Evolutionary conservation across 2,113 vertebrate genomes (phyloP).

Genomic region (Tenebrosternarchus preto): DNA sequence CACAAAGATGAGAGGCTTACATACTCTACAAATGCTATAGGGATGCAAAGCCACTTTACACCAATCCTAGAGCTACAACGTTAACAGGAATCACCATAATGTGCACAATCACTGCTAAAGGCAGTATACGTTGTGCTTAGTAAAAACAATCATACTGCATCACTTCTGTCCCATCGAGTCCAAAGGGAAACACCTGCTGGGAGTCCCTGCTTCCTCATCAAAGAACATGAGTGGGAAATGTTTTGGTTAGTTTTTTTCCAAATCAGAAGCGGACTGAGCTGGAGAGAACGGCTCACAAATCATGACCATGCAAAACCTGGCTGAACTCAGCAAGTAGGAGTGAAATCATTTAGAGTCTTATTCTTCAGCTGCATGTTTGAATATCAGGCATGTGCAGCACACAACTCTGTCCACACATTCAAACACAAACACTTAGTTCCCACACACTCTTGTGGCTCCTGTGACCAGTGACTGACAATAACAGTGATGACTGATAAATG

Average conservation of each 20-base stretch:
- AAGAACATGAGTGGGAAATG: conserved; percentile 29
- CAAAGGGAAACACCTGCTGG: neutral
- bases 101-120: too few relatives aligned
- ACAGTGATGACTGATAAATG: conserved; percentile 29
- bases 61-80: neutral
- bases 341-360: too few relatives aligned
- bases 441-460: neutral
- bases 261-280: conserved; percentile 4
- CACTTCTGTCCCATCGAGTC: neutral
- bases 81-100: neutral
- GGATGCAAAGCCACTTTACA: neutral
- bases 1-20: neutral
- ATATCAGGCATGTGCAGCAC: neutral
- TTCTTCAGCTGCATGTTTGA: too few relatives aligned
- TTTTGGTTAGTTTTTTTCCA: neutral
- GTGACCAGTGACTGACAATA: conserved; percentile 2
- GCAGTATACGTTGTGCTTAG: too few relatives aligned
- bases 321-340: too few relatives aligned
- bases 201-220: conserved; percentile 4
- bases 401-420: neutral
- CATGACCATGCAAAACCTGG: neutral
- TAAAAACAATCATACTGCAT: too few relatives aligned
- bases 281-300: neutral
- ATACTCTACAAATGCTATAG: neutral
- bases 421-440: neutral